These are phyloP conservation scores for Astreopora myriophthalma DNA, from an alignment of 64 coral and sea anemone genomes.

Conservation along the genomic window DNA sequence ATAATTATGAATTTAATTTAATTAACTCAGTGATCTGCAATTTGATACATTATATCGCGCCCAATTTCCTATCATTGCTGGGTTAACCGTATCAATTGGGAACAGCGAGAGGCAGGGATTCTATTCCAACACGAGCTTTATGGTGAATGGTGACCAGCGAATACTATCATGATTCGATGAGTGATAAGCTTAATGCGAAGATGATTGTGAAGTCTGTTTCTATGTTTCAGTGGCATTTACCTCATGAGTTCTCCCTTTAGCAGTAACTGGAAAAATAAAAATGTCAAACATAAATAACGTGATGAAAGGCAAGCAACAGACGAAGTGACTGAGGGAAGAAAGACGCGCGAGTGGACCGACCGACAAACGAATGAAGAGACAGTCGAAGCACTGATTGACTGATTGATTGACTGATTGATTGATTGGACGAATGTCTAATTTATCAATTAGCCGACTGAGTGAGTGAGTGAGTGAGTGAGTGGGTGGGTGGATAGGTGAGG, in stretches of 20 bases:
- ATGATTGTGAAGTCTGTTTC: neutral
- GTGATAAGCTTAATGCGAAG: neutral
- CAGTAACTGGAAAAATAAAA: neutral
- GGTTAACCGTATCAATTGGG: too few relatives aligned
- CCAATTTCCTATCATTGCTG: too few relatives aligned
- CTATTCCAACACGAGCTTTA: too few relatives aligned
- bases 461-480: neutral
- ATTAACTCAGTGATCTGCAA: too few relatives aligned
- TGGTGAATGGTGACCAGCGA: too few relatives aligned
- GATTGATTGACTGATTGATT: neutral
- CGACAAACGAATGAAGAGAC: neutral
- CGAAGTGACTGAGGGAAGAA: neutral
- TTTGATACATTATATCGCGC: too few relatives aligned
- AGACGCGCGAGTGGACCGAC: neutral
- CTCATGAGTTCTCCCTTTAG: neutral
- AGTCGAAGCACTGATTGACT: neutral
- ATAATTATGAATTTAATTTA: too few relatives aligned
- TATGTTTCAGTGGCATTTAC: neutral
- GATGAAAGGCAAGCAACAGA: neutral
- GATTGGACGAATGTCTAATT: neutral
- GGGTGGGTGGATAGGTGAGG: neutral
- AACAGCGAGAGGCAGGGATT: too few relatives aligned
- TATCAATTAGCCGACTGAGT: neutral
- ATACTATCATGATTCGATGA: neutral
- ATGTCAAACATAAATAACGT: neutral